Evolutionary conservation across 2,113 vertebrate species (phyloP), one percentile per base, ranked within the genome.

Genomic region (Odontophorus gujanensis): DNA sequence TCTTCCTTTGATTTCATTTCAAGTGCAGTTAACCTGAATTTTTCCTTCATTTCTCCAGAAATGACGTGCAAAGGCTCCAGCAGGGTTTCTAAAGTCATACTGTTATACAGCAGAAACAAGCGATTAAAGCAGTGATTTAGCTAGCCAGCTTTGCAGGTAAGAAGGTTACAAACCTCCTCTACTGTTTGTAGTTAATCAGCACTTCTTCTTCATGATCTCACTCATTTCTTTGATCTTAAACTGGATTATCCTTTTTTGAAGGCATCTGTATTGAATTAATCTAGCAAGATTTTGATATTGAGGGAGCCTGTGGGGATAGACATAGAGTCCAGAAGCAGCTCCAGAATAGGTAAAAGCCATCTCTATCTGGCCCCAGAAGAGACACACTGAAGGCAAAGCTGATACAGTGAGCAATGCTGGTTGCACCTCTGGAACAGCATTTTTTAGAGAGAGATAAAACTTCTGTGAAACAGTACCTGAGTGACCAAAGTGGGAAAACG

Each of bases 21-120:
- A 16, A 19, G 20, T 6, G 26, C 45, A 65, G 38, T 5, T n/a
- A 51, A 34, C n/a, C n/a, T 19, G 7, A 7, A 2, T 57, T 83
- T 79, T 53, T 1, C 10, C 13, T 28, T 16, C 4, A 1, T 67
- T 68, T 61, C 40, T 73, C 13, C 7, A 20, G n/a, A 15, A 6
- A 7, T 2, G 9, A 15, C 5, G 6, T 13, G 58, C 9, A 2
- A 15, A 14, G 26, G 11, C 14, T 42, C 17, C 0, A 1, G 11
- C 1, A 1, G 9, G 20, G 38, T 6, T 25, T 32, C 14, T 34
- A 6, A 59, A 40, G 67, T 32, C 0, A 1, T 36, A 24, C 6
- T 22, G 13, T 13, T 30, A 34, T 30, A 20, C 7, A 38, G n/a
- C 43, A 2, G 7, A 4, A 6, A 20, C 2, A 9, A 28, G 20